Evolutionary conservation across 2,113 vertebrate species (phyloP).

Genomic region (Tursiops truncatus): DNA sequence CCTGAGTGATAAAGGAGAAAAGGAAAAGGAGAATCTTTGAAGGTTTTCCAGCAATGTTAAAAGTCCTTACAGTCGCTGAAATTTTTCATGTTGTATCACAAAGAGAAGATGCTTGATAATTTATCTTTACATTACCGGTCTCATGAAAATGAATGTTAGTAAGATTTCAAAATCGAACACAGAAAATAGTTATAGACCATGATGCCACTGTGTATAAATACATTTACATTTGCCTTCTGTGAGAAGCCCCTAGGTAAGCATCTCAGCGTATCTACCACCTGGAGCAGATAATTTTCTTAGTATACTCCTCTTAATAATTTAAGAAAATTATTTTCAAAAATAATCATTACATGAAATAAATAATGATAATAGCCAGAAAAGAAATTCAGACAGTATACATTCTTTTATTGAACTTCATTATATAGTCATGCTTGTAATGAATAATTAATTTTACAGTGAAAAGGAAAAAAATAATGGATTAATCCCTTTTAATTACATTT

Average conservation of each 20-base stretch:
- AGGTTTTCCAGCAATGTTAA: neutral
- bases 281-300: slow-evolving; percentile 8
- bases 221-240: neutral
- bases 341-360: slow-evolving; percentile 3
- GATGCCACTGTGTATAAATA: neutral
- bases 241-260: neutral
- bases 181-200: neutral
- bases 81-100: neutral
- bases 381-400: neutral
- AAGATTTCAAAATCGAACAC: neutral
- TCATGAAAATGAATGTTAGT: neutral
- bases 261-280: neutral
- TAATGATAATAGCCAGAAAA: neutral
- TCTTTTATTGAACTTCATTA: slow-evolving; percentile 27
- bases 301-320: neutral
- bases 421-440: neutral
- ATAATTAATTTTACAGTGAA: slow-evolving; percentile 22
- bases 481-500: slow-evolving; percentile 3
- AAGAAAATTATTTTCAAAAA: slow-evolving; percentile 18
- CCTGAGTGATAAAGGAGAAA: neutral
- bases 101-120: neutral
- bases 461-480: neutral
- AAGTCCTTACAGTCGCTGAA: neutral
- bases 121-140: neutral
- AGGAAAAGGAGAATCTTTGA: neutral